phyloP scores from a whole-genome alignment of 2,797 vertebrate genomes.

The Glyptemys insculpta region DNA sequence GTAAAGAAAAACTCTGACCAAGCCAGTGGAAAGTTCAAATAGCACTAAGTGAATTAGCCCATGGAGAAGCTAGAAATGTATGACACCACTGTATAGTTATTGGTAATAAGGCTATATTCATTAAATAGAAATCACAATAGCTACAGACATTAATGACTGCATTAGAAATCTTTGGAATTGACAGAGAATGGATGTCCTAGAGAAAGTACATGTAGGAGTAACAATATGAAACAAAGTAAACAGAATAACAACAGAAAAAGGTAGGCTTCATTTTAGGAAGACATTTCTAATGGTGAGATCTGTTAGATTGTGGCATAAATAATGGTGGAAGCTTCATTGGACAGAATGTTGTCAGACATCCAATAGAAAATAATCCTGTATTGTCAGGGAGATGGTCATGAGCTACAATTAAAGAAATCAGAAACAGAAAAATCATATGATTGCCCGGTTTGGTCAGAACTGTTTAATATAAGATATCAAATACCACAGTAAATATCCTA shows the following conservation, averaged over 20 bases:
- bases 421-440: not conserved
- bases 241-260: not conserved
- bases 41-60: not conserved
- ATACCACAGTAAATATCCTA: not conserved
- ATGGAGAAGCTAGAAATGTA: not conserved
- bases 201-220: not conserved
- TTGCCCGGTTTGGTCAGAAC: not conserved
- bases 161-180: not conserved
- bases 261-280: not conserved
- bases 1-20: not conserved
- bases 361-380: not conserved
- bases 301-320: not conserved
- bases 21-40: not conserved
- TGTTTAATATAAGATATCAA: not conserved
- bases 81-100: not conserved
- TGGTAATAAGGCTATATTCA: not conserved
- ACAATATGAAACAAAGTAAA: not conserved
- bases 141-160: not conserved
- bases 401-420: not conserved
- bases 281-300: not conserved
- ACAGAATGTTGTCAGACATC: not conserved
- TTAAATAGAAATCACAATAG: not conserved
- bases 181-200: not conserved
- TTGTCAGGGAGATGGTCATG: not conserved
- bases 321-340: not conserved